These are phyloP conservation scores for Plagiodera versicolora DNA, from an alignment of 2,888 invertebrate species.

Conservation along the genomic window DNA sequence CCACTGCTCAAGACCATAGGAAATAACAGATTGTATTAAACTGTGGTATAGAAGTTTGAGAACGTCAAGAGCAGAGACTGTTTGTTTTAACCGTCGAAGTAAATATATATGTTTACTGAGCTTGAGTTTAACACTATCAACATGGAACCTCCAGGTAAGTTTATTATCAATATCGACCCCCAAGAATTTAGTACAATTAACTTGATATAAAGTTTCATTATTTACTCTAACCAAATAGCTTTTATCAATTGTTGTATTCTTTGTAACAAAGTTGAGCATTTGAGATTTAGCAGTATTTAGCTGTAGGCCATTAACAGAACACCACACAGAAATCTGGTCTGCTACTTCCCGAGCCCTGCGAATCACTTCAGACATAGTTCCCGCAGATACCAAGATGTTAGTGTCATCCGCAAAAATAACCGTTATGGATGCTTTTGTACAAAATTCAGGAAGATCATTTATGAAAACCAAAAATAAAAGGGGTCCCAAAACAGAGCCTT, in stretches of 20 bases:
- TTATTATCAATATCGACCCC: no score
- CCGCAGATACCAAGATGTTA: background rate
- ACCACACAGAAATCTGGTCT: background rate
- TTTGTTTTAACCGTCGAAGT: no score
- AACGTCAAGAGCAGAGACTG: background rate
- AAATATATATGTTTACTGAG: no score
- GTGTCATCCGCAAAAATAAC: conserved; percentile 1
- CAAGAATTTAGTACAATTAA: no score
- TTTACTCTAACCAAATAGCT: background rate
- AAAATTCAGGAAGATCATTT: conserved; percentile 1
- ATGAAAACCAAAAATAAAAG: conserved; percentile 1
- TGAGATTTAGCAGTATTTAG: background rate
- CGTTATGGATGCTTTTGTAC: background rate
- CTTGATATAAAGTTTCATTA: background rate
- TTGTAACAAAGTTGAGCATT: background rate
- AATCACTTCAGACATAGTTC: background rate
- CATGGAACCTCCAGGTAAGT: no score
- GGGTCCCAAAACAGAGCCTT: background rate
- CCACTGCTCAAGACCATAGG: no score
- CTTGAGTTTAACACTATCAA: background rate
- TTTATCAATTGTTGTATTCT: background rate
- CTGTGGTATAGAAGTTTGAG: conserved; percentile 2
- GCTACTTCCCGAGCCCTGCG: background rate
- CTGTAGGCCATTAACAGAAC: background rate
- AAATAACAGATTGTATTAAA: background rate